phyloP scores from a whole-genome alignment of 2,888 invertebrate genomes.

The Carcina quercana region DNA sequence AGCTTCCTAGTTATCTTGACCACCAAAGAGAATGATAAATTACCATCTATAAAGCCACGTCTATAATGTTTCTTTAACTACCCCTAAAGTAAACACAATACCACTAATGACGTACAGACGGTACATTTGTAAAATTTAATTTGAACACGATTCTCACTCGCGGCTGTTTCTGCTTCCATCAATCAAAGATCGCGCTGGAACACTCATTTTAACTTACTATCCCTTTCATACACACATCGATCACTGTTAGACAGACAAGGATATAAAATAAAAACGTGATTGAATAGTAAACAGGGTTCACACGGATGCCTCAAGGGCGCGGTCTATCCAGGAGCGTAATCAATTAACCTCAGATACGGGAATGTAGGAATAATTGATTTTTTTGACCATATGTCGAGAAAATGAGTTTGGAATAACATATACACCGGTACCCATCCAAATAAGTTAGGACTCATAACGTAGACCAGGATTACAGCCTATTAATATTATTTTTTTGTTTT shows the following conservation, averaged over 20 bases:
- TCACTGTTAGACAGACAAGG: slow-evolving; percentile 9
- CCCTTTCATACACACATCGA: slow-evolving; percentile 10
- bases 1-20: too few relatives aligned
- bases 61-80: slow-evolving; percentile 20
- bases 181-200: slow-evolving; percentile 39
- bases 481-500: too few relatives aligned
- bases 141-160: slow-evolving; percentile 32
- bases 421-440: too few relatives aligned
- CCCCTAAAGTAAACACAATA: slow-evolving; percentile 39
- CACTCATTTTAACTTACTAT: slow-evolving; percentile 7
- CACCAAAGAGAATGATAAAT: too few relatives aligned
- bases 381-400: too few relatives aligned
- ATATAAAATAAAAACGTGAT: slow-evolving; percentile 17
- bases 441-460: too few relatives aligned
- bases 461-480: too few relatives aligned
- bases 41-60: slow-evolving; percentile 7
- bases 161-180: slow-evolving; percentile 38
- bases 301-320: slow-evolving; percentile 34
- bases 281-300: slow-evolving; percentile 26
- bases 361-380: slow-evolving; percentile 22
- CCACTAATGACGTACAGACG: slow-evolving; percentile 28
- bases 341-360: slow-evolving; percentile 31
- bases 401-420: too few relatives aligned
- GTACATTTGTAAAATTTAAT: slow-evolving; percentile 32
- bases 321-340: slow-evolving; percentile 36